A percentile compares a stretch with the other conserved stretches of the same genome.
Evolutionary conservation across 2,888 invertebrate species (phyloP).

Genomic region (Callimorpha dominula): DNA sequence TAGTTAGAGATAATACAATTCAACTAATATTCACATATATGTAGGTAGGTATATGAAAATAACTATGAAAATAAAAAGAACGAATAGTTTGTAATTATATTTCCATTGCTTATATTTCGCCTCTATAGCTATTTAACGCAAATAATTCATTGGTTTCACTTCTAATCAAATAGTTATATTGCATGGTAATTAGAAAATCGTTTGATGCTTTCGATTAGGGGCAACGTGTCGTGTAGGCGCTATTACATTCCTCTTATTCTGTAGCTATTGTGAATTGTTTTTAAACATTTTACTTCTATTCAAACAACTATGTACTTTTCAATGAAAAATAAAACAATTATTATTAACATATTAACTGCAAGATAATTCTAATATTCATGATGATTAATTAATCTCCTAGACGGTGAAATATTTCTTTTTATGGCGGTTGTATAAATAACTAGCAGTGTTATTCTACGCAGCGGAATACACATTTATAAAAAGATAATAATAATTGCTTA

Average conservation of each 20-base stretch:
- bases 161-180: no score
- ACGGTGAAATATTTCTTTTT: conserved; percentile 50
- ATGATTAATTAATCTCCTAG: conserved; percentile 46
- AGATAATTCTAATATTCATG: conserved; percentile 53
- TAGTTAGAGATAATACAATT: not conserved
- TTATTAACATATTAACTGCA: no score
- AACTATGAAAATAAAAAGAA: no score
- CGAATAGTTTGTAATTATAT: conserved; percentile 15
- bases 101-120: conserved; percentile 39
- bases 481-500: no score
- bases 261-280: no score
- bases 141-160: conserved; percentile 59
- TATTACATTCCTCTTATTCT: conserved; percentile 51
- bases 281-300: no score
- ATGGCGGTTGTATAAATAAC: conserved; percentile 49
- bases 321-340: no score
- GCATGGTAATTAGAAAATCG: not conserved
- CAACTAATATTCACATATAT: no score
- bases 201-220: conserved; percentile 51
- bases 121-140: conserved; percentile 44
- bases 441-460: no score
- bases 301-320: no score
- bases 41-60: no score
- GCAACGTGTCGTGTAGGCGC: conserved; percentile 56
- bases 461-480: no score